Base-by-base conservation (phyloP, 2,113 vertebrate genomes). In the Pycnonotus jocosus region DNA sequence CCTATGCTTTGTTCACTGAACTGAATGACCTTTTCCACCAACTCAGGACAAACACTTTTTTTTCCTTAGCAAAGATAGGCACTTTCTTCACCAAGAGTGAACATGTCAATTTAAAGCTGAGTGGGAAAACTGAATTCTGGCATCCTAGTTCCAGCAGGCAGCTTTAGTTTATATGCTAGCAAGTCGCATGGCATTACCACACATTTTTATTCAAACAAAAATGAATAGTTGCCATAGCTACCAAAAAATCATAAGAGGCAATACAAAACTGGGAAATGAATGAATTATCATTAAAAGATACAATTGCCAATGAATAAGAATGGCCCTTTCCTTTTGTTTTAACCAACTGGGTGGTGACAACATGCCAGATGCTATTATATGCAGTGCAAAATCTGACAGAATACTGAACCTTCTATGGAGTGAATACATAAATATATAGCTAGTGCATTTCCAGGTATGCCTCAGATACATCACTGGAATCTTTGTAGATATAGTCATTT, bases 141-240 rank as follows among this genome's bases (percentile, higher is more conserved):
- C 44, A 44, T 69, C 24, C 47, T 37, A 48, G 25, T 91, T 95
- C 58, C 69, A 83, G n/a, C 64, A 95, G 71, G 48, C 33, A 80
- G 33, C 54, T 35, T 94, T 92, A 92, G 96, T 96, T 95, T 92
- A 73, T 77, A 57, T 87, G 68, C 80, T 37, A 96, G 83, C 21
- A 94, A 81, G 66, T 89, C 0, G 0, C 31, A 50, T 64, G n/a
- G 73, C 69, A 86, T 92, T 92, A 47, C 44, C 82, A 70, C n/a
- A 44, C 14, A 51, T 35, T 69, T 92, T 79, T 88, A 93, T 86
- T 88, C 12, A 69, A 92, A 90, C 42, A 92, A 96, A 93, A 93
- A 85, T 60, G 77, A 92, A 58, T 71, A 69, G 91, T 95, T 95
- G 28, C 86, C 37, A 74, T 86, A 92, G 93, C 79, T 90, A 96